A percentile compares a stretch with the other conserved stretches of the same genome.
Evolutionary conservation across 2,888 invertebrate species (phyloP).

Genomic region (Eupithecia insigniata): DNA sequence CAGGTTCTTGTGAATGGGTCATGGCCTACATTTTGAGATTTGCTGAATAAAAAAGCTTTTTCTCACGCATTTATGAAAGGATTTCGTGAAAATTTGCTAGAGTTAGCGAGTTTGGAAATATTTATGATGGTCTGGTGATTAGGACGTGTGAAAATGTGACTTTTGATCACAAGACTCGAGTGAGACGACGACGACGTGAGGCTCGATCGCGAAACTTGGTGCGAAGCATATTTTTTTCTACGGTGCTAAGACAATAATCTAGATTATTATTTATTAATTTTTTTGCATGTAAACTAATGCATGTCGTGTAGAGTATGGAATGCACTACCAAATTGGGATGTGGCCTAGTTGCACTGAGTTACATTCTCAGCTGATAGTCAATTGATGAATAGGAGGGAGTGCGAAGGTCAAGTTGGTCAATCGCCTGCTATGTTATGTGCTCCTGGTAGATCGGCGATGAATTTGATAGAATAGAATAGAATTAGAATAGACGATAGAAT

Average conservation of each 20-base stretch:
- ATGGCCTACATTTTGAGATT: neutral
- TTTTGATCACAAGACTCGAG: neutral
- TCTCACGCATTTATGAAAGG: neutral
- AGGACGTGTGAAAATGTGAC: neutral
- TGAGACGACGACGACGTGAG: neutral
- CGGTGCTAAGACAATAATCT: neutral
- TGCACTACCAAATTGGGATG: slow-evolving; percentile 55
- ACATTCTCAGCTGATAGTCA: slow-evolving; percentile 20
- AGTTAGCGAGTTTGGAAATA: neutral
- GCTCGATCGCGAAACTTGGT: neutral
- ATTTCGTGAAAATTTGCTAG: neutral
- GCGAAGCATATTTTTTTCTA: too few relatives aligned
- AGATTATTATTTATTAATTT: neutral
- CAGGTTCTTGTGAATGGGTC: neutral
- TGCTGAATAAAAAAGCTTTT: neutral
- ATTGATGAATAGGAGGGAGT: slow-evolving; percentile 22
- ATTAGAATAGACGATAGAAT: too few relatives aligned
- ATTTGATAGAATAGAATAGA: neutral
- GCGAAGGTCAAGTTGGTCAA: slow-evolving; percentile 33
- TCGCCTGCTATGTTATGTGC: slow-evolving; percentile 18
- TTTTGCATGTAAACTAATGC: neutral
- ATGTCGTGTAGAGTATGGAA: neutral
- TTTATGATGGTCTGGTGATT: neutral
- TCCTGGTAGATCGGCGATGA: slow-evolving; percentile 14
- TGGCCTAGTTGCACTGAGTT: slow-evolving; percentile 51